Evolutionary conservation across 2,888 invertebrate genomes (phyloP).

Genomic region (Pachliopta kotzebuea): DNA sequence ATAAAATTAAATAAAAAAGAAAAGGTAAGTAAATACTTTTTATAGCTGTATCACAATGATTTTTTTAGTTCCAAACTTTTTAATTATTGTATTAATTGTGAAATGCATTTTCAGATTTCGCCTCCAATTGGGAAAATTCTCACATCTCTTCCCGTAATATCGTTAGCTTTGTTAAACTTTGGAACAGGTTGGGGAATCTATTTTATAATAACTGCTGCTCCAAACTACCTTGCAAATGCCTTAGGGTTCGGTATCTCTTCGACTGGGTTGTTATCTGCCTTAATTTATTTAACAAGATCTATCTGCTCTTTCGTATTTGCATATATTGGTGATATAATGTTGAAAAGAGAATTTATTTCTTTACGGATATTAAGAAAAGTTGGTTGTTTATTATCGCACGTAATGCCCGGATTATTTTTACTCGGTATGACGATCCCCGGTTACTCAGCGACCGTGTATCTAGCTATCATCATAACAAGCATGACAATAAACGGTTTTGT

Average conservation of each 20-base stretch:
- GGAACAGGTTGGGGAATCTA: slow-evolving; percentile 84
- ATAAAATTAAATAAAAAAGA: slow-evolving; percentile 9
- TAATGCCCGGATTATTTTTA: slow-evolving; percentile 45
- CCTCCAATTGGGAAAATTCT: slow-evolving; percentile 78
- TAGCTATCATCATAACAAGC: slow-evolving; percentile 74
- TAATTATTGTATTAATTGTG: neutral
- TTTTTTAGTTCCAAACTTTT: neutral
- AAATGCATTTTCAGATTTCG: slow-evolving; percentile 52
- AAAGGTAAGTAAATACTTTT: slow-evolving; percentile 23
- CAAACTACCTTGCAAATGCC: slow-evolving; percentile 82
- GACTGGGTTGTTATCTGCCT: slow-evolving; percentile 36
- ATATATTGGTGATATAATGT: slow-evolving; percentile 41
- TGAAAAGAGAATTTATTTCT: slow-evolving; percentile 31
- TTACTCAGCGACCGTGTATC: slow-evolving; percentile 63
- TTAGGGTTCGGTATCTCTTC: slow-evolving; percentile 74
- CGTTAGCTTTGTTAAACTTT: slow-evolving; percentile 79
- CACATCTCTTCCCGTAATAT: slow-evolving; percentile 81
- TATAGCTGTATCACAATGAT: neutral
- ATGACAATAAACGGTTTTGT: slow-evolving; percentile 76
- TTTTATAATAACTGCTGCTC: slow-evolving; percentile 83
- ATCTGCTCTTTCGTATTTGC: slow-evolving; percentile 34
- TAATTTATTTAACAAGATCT: slow-evolving; percentile 36
- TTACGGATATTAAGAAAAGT: slow-evolving; percentile 65
- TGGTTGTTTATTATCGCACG: slow-evolving; percentile 71
- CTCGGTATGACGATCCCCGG: slow-evolving; percentile 61